phyloP scores from a whole-genome alignment of 92 coral and sea anemone genomes.

The Plumapathes pennacea region DNA sequence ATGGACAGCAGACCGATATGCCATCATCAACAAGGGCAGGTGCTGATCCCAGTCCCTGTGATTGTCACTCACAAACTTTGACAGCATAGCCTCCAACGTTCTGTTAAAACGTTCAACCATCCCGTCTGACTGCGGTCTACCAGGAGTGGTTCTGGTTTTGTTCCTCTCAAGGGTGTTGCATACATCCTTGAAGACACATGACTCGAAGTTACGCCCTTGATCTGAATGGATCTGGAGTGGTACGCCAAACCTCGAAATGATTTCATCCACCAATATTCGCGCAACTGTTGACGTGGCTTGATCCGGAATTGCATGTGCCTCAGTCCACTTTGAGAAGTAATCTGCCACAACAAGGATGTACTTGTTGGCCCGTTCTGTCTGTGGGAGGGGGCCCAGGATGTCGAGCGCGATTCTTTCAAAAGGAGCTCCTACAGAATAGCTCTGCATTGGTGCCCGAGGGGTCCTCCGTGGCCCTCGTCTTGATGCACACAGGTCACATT shows the following conservation, averaged over 20 bases:
- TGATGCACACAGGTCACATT: constrained; percentile 41
- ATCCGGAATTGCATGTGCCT: constrained; percentile 17
- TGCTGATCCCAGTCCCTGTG: constrained; percentile 47
- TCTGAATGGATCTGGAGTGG: constrained; percentile 37
- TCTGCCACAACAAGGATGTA: constrained; percentile 41
- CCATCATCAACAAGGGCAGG: constrained; percentile 22
- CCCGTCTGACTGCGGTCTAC: constrained; percentile 52
- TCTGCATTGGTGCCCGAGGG: constrained; percentile 24
- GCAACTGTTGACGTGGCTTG: constrained; percentile 13
- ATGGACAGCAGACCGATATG: constrained; percentile 1
- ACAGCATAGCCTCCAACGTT: constrained; percentile 18
- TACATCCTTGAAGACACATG: constrained; percentile 36
- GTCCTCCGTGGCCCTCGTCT: constrained; percentile 21
- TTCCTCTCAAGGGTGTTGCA: constrained; percentile 33
- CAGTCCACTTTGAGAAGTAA: constrained; percentile 35
- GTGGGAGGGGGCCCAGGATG: constrained; percentile 37
- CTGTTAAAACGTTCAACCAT: constrained; percentile 25
- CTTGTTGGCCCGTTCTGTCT: constrained; percentile 32
- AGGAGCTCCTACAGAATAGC: constrained; percentile 44
- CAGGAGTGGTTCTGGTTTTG: constrained; percentile 54
- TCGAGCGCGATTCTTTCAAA: constrained; percentile 32
- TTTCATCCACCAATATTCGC: neutral
- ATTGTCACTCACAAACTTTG: constrained; percentile 16
- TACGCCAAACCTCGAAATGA: constrained; percentile 34
- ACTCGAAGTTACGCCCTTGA: constrained; percentile 36